Percentiles rank a stretch among this genome's conserved stretches.
Evolutionary conservation across 64 coral and sea anemone genomes (phyloP).

Genomic region (Actinia equina): DNA sequence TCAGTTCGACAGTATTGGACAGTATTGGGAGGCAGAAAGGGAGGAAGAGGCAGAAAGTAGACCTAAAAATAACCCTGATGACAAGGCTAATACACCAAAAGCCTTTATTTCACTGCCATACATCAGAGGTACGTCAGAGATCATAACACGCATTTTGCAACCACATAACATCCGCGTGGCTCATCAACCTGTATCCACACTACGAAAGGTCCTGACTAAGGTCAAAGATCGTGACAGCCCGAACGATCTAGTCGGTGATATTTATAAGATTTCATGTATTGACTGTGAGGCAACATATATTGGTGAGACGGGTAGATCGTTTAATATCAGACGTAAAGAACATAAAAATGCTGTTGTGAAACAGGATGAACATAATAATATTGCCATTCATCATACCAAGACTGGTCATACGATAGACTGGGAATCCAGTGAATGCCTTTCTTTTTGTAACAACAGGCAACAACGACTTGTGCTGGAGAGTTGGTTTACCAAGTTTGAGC

Average conservation of each 20-base stretch:
- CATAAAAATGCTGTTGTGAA: background rate
- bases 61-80: background rate
- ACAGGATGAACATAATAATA: background rate
- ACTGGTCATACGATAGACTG: background rate
- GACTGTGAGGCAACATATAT: background rate
- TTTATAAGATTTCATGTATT: background rate
- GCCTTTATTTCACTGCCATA: slow-evolving; percentile 1
- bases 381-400: background rate
- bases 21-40: too few relatives aligned
- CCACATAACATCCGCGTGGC: background rate
- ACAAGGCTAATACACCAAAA: background rate
- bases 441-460: background rate
- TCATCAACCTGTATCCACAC: background rate
- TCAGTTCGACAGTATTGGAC: too few relatives aligned
- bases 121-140: slow-evolving; percentile 1
- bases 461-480: background rate
- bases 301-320: background rate
- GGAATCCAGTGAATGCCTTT: slow-evolving; percentile 6
- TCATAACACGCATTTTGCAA: background rate
- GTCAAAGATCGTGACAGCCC: background rate
- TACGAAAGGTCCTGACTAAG: background rate
- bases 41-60: too few relatives aligned
- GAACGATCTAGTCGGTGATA: background rate
- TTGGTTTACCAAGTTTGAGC: slow-evolving; percentile 27
- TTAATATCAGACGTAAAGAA: background rate